These are phyloP conservation scores for Arizona elegans DNA, from an alignment of 2,113 vertebrate genomes.

Conservation along the genomic window DNA sequence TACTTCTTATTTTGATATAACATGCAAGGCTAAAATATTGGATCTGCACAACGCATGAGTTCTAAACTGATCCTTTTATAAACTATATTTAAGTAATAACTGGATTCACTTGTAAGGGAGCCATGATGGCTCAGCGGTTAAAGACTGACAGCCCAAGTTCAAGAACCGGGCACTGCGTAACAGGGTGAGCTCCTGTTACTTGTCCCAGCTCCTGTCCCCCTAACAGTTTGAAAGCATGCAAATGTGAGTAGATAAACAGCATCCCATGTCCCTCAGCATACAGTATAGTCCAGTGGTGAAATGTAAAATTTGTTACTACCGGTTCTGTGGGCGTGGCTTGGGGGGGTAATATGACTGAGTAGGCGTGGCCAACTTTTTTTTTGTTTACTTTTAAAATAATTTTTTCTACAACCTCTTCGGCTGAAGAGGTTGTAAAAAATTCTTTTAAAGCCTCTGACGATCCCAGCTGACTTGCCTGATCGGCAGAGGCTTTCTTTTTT, in stretches of 20 bases:
- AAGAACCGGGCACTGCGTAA: background rate
- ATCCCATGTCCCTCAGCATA: background rate
- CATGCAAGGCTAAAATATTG: background rate
- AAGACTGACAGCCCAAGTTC: background rate
- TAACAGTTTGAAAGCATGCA: background rate
- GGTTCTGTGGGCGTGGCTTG: too few relatives aligned
- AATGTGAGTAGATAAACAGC: background rate
- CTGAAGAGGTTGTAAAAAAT: too few relatives aligned
- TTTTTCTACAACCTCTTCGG: too few relatives aligned
- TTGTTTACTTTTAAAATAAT: too few relatives aligned
- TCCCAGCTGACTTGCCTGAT: too few relatives aligned
- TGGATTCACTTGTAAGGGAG: background rate
- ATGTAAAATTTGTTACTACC: too few relatives aligned
- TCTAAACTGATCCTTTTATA: background rate
- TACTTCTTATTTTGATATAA: background rate
- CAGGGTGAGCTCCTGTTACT: background rate
- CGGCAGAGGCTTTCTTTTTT: too few relatives aligned
- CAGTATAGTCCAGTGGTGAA: too few relatives aligned
- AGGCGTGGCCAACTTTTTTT: too few relatives aligned
- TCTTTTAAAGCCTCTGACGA: too few relatives aligned
- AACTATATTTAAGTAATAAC: background rate
- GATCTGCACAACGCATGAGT: background rate
- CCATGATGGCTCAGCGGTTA: background rate
- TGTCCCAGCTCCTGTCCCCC: background rate
- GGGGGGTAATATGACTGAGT: too few relatives aligned